A percentile compares a stretch with the other conserved stretches of the same genome.
phyloP scores from a whole-genome alignment of 2,888 invertebrate genomes.

The Pseudococcus jackbeardsleyi region DNA sequence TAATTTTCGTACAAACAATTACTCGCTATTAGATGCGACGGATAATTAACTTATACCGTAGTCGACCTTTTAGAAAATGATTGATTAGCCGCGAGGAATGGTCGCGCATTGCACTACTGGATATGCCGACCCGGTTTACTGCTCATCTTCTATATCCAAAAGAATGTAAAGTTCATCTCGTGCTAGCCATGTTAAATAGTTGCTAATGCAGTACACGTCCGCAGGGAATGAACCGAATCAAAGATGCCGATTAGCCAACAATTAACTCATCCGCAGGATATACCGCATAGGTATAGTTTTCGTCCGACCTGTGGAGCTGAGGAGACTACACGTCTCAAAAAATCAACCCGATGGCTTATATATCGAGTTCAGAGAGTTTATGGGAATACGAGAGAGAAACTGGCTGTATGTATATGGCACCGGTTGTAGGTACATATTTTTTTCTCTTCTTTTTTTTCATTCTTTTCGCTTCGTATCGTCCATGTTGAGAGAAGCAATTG shows the following conservation, averaged over 20 bases:
- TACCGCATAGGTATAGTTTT: not conserved
- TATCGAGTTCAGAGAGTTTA: constrained; percentile 27
- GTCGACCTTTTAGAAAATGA: constrained; percentile 35
- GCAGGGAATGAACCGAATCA: constrained; percentile 24
- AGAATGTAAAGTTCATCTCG: constrained; percentile 44
- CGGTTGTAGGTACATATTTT: constrained; percentile 3
- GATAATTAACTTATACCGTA: constrained; percentile 25
- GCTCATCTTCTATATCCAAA: not conserved
- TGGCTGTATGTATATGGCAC: constrained; percentile 35
- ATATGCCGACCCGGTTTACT: constrained; percentile 36
- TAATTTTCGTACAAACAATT: constrained; percentile 32
- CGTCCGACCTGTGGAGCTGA: not conserved
- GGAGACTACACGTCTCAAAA: constrained; percentile 17
- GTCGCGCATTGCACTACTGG: constrained; percentile 52
- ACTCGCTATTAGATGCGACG: constrained; percentile 26
- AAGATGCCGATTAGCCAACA: constrained; percentile 41
- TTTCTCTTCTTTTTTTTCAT: constrained; percentile 16
- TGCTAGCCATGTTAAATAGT: constrained; percentile 35
- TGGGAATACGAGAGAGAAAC: constrained; percentile 30
- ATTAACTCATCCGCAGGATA: constrained; percentile 31
- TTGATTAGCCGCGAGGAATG: constrained; percentile 60
- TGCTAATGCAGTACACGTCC: constrained; percentile 36
- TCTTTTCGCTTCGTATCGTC: not conserved
- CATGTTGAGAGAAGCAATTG: constrained; percentile 30
- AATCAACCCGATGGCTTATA: not conserved